A percentile compares a stretch with the other conserved stretches of the same genome.
Evolutionary conservation across 2,888 invertebrate genomes (phyloP).

Genomic region (Metacarcinus magister): DNA sequence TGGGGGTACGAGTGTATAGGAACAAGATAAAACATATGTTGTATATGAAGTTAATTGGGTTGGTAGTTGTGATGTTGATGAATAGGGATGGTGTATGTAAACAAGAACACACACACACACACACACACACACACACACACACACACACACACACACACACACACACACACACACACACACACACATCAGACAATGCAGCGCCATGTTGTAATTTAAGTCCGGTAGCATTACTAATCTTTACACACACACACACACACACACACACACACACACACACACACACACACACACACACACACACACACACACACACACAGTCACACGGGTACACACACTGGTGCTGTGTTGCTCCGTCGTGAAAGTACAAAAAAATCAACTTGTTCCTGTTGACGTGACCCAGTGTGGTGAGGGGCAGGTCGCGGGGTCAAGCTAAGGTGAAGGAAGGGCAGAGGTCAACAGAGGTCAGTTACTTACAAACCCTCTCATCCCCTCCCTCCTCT

Average conservation of each 20-base stretch:
- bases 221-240: neutral
- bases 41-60: neutral
- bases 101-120: neutral
- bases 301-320: constrained; percentile 20
- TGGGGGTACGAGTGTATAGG: no score
- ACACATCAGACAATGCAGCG: no score
- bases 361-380: constrained; percentile 34
- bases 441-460: neutral
- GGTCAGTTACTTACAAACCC: neutral
- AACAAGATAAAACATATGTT: neutral
- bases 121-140: no score
- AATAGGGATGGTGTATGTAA: neutral
- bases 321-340: neutral
- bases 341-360: constrained; percentile 2
- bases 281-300: constrained; percentile 36
- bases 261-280: constrained; percentile 45
- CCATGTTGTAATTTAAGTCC: no score
- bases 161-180: no score
- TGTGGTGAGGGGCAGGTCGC: neutral
- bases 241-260: constrained; percentile 17
- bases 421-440: constrained; percentile 41
- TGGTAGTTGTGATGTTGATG: neutral
- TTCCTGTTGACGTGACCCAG: constrained; percentile 38
- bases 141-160: no score
- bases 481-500: neutral